These are phyloP conservation scores for Drosophila histrio DNA, from an alignment of 2,888 invertebrate species.

Conservation along the genomic window DNA sequence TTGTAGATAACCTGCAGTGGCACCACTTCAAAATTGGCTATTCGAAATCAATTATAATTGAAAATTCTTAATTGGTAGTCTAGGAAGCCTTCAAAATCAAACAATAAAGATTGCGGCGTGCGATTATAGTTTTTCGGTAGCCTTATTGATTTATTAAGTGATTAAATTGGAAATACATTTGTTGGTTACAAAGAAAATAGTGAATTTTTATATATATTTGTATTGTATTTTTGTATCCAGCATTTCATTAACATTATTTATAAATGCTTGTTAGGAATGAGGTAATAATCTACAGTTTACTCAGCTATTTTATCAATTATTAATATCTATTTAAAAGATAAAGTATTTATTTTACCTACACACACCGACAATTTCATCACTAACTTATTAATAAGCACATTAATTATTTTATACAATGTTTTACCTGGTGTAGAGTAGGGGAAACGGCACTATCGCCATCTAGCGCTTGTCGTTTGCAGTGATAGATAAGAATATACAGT, in stretches of 20 bases:
- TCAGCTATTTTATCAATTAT: not conserved
- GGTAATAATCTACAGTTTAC: not conserved
- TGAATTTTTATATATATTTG: not conserved
- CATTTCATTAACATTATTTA: not conserved
- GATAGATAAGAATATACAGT: not conserved
- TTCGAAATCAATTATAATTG: constrained; percentile 34
- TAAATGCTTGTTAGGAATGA: not conserved
- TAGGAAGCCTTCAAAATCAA: not conserved
- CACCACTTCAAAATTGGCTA: constrained; percentile 16
- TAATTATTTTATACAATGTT: not conserved
- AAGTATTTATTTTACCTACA: not conserved
- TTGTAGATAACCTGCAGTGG: constrained; percentile 4
- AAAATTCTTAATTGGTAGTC: constrained; percentile 11
- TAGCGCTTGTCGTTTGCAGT: not conserved
- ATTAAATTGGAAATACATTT: not conserved
- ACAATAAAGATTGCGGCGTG: not conserved
- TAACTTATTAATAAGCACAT: not conserved
- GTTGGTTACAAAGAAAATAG: too few relatives aligned
- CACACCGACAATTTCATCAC: not conserved
- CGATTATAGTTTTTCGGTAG: not conserved
- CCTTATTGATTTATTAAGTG: not conserved
- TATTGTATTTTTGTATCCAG: not conserved
- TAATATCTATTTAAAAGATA: not conserved
- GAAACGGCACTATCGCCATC: not conserved
- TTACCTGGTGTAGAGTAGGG: not conserved